These are phyloP conservation scores for Bostrychus sinensis DNA, from an alignment of 2,113 vertebrate genomes.

Conservation along the genomic window DNA sequence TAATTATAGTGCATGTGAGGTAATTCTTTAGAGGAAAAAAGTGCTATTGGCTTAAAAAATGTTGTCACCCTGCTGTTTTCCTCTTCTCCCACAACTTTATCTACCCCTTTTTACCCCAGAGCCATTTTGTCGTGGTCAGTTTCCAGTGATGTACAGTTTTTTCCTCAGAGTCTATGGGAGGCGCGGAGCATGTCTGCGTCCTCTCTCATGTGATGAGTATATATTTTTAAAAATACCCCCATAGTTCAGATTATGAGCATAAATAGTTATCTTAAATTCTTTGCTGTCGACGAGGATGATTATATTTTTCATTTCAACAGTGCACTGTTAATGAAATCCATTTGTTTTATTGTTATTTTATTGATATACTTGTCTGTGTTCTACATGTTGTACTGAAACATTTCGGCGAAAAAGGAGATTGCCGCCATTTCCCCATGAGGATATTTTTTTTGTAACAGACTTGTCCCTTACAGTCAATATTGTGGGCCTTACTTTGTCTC, in stretches of 20 bases:
- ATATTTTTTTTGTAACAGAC: constrained; percentile 25
- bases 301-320: constrained; percentile 73
- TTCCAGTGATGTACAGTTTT: constrained; percentile 76
- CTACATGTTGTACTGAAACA: constrained; percentile 84
- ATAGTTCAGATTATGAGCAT: constrained; percentile 75
- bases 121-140: constrained; percentile 73
- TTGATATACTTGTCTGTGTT: constrained; percentile 75
- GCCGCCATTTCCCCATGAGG: constrained; percentile 27
- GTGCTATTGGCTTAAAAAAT: constrained; percentile 54
- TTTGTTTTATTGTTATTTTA: constrained; percentile 69
- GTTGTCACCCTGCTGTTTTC: constrained; percentile 52
- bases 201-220: constrained; percentile 76
- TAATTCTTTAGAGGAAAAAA: constrained; percentile 53
- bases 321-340: constrained; percentile 71
- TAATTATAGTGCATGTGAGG: constrained; percentile 70
- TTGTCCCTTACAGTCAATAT: constrained; percentile 45
- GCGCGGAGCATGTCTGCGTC: constrained; percentile 69
- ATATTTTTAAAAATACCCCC: constrained; percentile 76
- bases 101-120: constrained; percentile 41
- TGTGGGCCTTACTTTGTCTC: constrained; percentile 67
- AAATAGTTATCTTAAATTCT: constrained; percentile 73
- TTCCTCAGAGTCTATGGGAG: constrained; percentile 71
- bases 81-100: constrained; percentile 33
- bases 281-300: constrained; percentile 64
- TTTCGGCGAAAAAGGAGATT: constrained; percentile 70